These are phyloP conservation scores for Hirtodrosophila confusa DNA, from an alignment of 2,888 invertebrate species.

Conservation along the genomic window DNA sequence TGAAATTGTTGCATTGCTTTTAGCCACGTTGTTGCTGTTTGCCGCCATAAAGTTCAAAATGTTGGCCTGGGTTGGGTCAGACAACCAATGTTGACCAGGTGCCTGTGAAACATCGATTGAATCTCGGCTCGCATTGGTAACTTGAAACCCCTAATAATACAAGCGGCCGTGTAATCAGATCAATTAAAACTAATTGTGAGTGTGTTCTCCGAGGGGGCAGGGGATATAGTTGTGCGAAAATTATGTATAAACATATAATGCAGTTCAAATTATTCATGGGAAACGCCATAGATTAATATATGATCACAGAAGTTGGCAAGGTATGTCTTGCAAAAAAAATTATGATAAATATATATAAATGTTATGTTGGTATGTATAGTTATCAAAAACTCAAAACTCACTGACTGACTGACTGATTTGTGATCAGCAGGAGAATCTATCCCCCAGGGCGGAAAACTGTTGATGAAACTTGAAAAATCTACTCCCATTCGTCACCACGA, in stretches of 20 bases:
- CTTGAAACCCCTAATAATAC: slow-evolving; percentile 38
- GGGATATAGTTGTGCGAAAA: background rate
- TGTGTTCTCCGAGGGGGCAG: slow-evolving; percentile 21
- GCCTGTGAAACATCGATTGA: slow-evolving; percentile 65
- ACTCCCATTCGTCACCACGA: too few relatives aligned
- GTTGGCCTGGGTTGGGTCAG: slow-evolving; percentile 70
- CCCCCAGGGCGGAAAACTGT: too few relatives aligned
- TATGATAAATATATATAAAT: too few relatives aligned
- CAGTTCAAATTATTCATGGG: too few relatives aligned
- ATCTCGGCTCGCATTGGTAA: slow-evolving; percentile 57
- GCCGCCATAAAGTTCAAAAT: slow-evolving; percentile 55
- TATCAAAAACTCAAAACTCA: too few relatives aligned
- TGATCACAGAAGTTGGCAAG: too few relatives aligned
- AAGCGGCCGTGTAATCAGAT: slow-evolving; percentile 61
- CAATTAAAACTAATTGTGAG: slow-evolving; percentile 69
- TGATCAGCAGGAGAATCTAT: too few relatives aligned
- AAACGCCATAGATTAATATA: too few relatives aligned
- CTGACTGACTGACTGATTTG: too few relatives aligned
- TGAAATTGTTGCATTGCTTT: slow-evolving; percentile 53
- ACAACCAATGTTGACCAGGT: slow-evolving; percentile 68
- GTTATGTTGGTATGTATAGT: too few relatives aligned
- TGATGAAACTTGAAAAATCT: too few relatives aligned
- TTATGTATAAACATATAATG: background rate
- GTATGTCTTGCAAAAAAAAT: too few relatives aligned
- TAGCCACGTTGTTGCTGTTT: slow-evolving; percentile 10